A percentile compares a stretch with the other conserved stretches of the same genome.
phyloP scores from a whole-genome alignment of 2,888 invertebrate species.

The Erebia aethiops region DNA sequence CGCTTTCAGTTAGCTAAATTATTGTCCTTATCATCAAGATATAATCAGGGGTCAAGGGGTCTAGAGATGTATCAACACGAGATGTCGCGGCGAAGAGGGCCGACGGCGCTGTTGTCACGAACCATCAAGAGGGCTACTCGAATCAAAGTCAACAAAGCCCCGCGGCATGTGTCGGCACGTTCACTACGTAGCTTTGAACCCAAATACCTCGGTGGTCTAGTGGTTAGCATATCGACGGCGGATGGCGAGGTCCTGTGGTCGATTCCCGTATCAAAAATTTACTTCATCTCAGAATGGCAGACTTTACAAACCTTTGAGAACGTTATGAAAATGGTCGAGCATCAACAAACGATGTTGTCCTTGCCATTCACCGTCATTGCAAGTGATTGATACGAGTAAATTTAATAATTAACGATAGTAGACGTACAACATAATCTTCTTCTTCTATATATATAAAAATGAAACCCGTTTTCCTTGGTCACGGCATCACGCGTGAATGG shows the following conservation, averaged over 20 bases:
- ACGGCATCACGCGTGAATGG: too few relatives aligned
- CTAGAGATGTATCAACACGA: constrained; percentile 1
- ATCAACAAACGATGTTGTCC: too few relatives aligned
- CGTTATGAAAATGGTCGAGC: too few relatives aligned
- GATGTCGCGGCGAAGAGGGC: not conserved
- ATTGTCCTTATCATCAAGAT: not conserved
- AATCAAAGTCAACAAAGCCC: constrained; percentile 4
- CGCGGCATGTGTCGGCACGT: not conserved
- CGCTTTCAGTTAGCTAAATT: not conserved
- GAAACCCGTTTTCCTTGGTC: too few relatives aligned
- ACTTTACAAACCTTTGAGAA: too few relatives aligned
- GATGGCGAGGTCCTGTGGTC: not conserved
- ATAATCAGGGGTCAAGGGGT: not conserved
- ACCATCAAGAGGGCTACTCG: constrained; percentile 13
- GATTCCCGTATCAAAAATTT: not conserved
- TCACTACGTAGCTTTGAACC: too few relatives aligned
- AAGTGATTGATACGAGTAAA: too few relatives aligned
- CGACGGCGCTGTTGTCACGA: constrained; percentile 26
- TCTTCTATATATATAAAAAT: too few relatives aligned
- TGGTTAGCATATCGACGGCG: not conserved
- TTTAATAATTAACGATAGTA: too few relatives aligned
- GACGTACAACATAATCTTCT: too few relatives aligned
- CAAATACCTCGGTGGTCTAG: not conserved
- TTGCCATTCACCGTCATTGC: too few relatives aligned
- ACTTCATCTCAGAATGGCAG: too few relatives aligned